Conservation (phyloP, 2,113 vertebrate species). For the Ceratotherium simum region DNA sequence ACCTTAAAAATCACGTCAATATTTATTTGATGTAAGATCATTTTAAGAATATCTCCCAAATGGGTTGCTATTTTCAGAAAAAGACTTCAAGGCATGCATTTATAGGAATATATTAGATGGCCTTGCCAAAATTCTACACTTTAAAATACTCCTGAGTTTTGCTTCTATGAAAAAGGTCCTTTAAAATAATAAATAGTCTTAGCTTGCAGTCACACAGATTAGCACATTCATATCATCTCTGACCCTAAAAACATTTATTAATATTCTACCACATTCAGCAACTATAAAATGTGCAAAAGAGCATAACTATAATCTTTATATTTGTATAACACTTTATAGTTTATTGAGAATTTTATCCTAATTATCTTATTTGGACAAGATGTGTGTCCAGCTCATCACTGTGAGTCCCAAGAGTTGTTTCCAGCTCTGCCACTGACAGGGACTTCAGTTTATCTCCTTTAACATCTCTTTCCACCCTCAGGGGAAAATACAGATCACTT, state of each 20-base stretch:
- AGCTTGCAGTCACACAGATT: constrained; percentile 45
- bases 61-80: constrained; percentile 74
- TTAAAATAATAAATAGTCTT: constrained; percentile 70
- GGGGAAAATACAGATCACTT: background rate
- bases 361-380: background rate
- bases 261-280: constrained; percentile 24
- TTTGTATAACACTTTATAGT: background rate
- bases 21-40: constrained; percentile 84
- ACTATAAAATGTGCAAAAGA: background rate
- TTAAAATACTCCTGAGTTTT: constrained; percentile 67
- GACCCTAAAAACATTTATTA: constrained; percentile 46
- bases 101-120: constrained; percentile 61
- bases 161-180: constrained; percentile 49
- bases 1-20: constrained; percentile 85
- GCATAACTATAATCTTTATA: background rate
- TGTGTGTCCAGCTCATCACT: background rate
- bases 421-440: background rate
- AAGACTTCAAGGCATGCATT: constrained; percentile 77
- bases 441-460: background rate
- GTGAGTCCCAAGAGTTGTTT: background rate
- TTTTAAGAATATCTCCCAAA: constrained; percentile 82
- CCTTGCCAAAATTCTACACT: constrained; percentile 66
- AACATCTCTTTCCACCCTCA: background rate
- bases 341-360: constrained; percentile 14
- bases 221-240: constrained; percentile 30